Evolutionary conservation across 2,888 invertebrate species (phyloP), one percentile per base, ranked within the genome.

Genomic region (Pegoplata infirma): DNA sequence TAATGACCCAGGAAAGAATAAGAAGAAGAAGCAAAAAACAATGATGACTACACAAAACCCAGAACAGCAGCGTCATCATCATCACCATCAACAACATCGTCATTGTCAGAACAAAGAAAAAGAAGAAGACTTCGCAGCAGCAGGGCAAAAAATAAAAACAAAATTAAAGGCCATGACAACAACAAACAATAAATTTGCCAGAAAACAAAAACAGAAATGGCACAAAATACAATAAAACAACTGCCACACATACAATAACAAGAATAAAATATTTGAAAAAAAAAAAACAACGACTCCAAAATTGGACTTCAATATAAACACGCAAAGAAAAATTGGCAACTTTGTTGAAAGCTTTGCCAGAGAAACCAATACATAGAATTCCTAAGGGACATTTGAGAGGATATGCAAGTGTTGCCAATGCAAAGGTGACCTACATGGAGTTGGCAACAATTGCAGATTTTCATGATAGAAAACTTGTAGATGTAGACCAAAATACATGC

Each of bases 81-180:
- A n/a, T n/a, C n/a, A n/a, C n/a, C n/a, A n/a, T n/a, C n/a, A n/a
- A n/a, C n/a, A n/a, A n/a, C n/a, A n/a, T n/a, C n/a, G n/a, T n/a
- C n/a, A 28, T 12, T 23, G 17, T 10, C 19, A 58, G 21, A 56
- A 67, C 40, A 46, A 28, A 46, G 53, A 40, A 56, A 19, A 19
- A 36, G 14, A 28, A 46, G 28, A 44, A 55, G 8, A 55, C n/a
- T n/a, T n/a, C 10, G 3, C 16, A 36, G 67, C 12, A 44, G 21
- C 40, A 25, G 28, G 67, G 14, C n/a, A 21, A 66, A 17, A 66
- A 66, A 23, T 44, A 66, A 66, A 40, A 55, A 66, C 17, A 69
- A 59, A 59, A 51, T 44, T 69, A 59, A 61, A 71, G 61, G 61
- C 61, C 61, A 71, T 21, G 67, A 49, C 59, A 44, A 53, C 44